Percentiles rank a stretch among this genome's conserved stretches.
Evolutionary conservation across 2,797 vertebrate species (phyloP).

Genomic region (Paramormyrops hopkinsi): DNA sequence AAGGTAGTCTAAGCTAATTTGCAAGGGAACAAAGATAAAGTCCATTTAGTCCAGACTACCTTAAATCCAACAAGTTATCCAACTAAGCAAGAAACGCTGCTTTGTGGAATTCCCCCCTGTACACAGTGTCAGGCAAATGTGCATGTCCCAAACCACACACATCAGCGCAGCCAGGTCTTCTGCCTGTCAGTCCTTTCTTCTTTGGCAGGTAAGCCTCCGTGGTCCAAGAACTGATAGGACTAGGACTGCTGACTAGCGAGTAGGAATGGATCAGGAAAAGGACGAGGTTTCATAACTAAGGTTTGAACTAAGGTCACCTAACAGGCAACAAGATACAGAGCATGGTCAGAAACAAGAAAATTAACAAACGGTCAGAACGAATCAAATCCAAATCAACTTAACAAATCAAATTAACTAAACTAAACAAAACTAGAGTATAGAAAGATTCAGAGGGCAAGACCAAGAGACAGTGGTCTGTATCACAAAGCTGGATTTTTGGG

Average conservation of each 20-base stretch:
- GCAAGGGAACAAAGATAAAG: background rate
- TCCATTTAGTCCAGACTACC: background rate
- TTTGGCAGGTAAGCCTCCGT: background rate
- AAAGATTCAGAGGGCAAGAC: background rate
- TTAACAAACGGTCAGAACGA: background rate
- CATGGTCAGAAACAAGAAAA: background rate
- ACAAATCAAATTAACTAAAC: background rate
- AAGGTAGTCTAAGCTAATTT: background rate
- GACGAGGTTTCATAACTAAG: background rate
- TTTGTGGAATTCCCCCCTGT: background rate
- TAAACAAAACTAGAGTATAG: background rate
- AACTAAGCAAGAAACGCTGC: background rate
- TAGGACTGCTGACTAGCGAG: background rate
- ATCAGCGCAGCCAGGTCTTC: background rate
- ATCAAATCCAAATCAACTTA: background rate
- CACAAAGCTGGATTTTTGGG: background rate
- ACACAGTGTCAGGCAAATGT: background rate
- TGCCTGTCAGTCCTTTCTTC: background rate
- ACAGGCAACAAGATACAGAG: background rate
- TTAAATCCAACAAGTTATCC: background rate
- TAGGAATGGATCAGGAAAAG: background rate
- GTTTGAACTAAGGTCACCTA: background rate
- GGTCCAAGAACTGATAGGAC: background rate
- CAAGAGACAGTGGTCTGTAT: background rate
- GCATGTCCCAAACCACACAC: background rate